Evolutionary conservation across 2,888 invertebrate genomes (phyloP), one percentile per base, ranked within the genome.

Genomic region (Caenorhabditis afra): DNA sequence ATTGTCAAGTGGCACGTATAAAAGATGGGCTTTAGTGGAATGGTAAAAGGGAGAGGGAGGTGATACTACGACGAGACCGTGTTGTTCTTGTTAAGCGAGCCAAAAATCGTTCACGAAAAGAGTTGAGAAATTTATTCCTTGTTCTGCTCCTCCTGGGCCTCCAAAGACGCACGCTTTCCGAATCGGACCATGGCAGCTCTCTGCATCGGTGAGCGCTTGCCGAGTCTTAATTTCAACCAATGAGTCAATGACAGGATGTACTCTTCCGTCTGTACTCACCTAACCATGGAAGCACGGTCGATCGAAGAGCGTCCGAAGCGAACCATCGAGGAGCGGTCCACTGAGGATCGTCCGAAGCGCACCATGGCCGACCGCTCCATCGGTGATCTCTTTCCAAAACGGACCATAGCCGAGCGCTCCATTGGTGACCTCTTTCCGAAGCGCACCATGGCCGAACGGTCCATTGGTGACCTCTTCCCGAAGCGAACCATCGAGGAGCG

Each of bases 351-450:
- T 22, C 82, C 82, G 52, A 84, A 83, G 12, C 85, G 73, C 18
- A 85, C 81, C 83, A 85, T 85, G 11, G 83, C 71, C 1, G 85
- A 82, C 10, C 85, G 79, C 41, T 83, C 81, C 83, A 85, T 82
- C 18, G 79, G 74, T 1, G 73, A 74, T 41, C 73, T 58, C 39
- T 74, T 73, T 47, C 83, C 83, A 39, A 85, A 83, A 10, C 85
- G 76, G n/a, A 85, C 81, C 82, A 85, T 85, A 12, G 83, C 58
- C 0, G 83, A 76, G 1, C 85, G 80, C n/a, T 83, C 67, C 85
- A 85, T 80, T 18, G 85, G 85, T 10, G 77, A 68, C 12, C 85
- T 62, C 52, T 83, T 85, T 45, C 83, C 82, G 47, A 85, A 81
- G 20, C 79, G 79, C 52, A 57, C 73, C 37, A 64, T 39, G 3